Evolutionary conservation across 2,113 vertebrate genomes (phyloP), one percentile per base, ranked within the genome.

Genomic region (Diphyllodes magnificus): DNA sequence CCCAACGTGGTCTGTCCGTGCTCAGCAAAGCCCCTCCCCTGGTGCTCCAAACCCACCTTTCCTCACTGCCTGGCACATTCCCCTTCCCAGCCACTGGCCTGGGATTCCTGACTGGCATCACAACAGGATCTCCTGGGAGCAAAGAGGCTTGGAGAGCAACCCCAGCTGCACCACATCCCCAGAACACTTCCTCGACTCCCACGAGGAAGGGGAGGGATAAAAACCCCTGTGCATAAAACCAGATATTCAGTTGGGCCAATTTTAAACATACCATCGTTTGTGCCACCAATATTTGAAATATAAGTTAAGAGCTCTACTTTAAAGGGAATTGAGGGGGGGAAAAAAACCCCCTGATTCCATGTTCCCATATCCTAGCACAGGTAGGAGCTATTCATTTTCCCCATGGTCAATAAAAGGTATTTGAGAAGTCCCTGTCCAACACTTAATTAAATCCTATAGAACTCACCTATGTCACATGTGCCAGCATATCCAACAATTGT

Each of bases 401-500:
- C 19, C 15, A 16, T 2, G n/a, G 51, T 17, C 49, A 86, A 31
- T 19, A 82, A 79, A 51, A 12, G 13, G 23, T 25, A 44, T 66
- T 69, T 80, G 66, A 95, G 56, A 73, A 91, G 23, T 7, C 21
- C 13, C 30, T 37, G 14, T 5, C 30, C 57, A 35, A 47, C 35
- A 51, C 27, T 59, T 65, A 15, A 51, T 16, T 39, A 75, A 83
- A 81, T 21, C 54, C n/a, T 47, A 27, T 11, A 51, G 27, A 85
- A 79, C 97, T 97, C 95, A 99, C 99, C 99, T 69, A 97, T 60
- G 56, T 98, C 98, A 90, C 97, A 97, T 4, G 97, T 87, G 45
- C 98, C 98, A 95, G 98, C 98, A 97, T 98, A 98, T 22, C 99
- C 99, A 75, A 99, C 96, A 92, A 99, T 99, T 93, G 99, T 99